These are phyloP conservation scores for Adrianichthys oophorus DNA, from an alignment of 2,797 vertebrate genomes.

Conservation along the genomic window DNA sequence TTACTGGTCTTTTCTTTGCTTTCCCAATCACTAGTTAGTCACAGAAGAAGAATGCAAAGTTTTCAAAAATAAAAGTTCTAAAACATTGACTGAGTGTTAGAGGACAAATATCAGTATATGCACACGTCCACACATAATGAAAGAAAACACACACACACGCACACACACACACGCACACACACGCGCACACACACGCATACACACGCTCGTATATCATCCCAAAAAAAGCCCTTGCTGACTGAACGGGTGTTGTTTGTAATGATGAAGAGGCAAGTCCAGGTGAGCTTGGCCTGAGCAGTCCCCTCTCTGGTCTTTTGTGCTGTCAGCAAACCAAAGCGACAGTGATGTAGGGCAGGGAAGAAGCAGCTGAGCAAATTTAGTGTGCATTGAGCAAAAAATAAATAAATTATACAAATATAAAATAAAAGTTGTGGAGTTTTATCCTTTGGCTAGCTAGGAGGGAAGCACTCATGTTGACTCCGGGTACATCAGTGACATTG, in stretches of 20 bases:
- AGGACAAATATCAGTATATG: conserved; percentile 16
- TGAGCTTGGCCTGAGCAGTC: conserved; percentile 56
- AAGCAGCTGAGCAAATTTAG: conserved; percentile 59
- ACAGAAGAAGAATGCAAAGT: neutral
- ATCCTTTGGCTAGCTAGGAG: conserved; percentile 29
- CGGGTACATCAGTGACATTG: conserved; percentile 26
- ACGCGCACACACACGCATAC: neutral
- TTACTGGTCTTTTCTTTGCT: too few species aligned
- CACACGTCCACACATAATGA: conserved; percentile 12
- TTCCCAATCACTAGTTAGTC: too few species aligned
- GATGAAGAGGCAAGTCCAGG: conserved; percentile 67
- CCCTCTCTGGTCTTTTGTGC: conserved; percentile 53
- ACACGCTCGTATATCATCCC: conserved; percentile 14
- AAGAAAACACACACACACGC: conserved; percentile 3
- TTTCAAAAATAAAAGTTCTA: conserved; percentile 11
- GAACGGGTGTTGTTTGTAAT: conserved; percentile 63
- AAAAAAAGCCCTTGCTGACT: conserved; percentile 48
- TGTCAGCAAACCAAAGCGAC: conserved; percentile 67
- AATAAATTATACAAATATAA: conserved; percentile 6
- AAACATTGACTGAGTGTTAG: conserved; percentile 29
- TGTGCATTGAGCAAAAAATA: conserved; percentile 29
- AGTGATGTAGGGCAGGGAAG: conserved; percentile 70
- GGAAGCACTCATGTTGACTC: conserved; percentile 14
- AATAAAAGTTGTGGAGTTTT: conserved; percentile 28
- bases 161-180: neutral